phyloP scores from a whole-genome alignment of 2,888 invertebrate genomes.

The Andrena fulva region DNA sequence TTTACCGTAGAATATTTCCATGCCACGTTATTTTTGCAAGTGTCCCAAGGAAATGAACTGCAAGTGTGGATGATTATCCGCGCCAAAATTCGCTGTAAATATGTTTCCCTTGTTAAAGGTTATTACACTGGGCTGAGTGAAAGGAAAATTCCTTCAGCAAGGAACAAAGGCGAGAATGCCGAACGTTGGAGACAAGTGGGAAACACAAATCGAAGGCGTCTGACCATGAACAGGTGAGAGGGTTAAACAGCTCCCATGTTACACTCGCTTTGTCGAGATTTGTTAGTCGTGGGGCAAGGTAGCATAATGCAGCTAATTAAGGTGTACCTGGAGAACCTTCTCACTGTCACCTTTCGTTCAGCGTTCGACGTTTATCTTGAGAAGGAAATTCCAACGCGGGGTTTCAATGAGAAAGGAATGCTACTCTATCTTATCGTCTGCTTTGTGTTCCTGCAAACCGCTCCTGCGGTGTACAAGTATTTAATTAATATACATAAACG shows the following conservation, averaged over 20 bases:
- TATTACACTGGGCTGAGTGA: not conserved
- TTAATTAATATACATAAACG: not conserved
- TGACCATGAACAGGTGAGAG: conserved; percentile 53
- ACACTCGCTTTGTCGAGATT: conserved; percentile 45
- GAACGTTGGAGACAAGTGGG: conserved; percentile 7
- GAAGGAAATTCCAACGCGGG: conserved; percentile 14
- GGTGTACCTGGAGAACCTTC: conserved; percentile 15
- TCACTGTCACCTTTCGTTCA: conserved; percentile 22
- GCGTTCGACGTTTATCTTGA: not conserved
- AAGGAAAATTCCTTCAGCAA: not conserved
- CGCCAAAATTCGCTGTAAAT: no score
- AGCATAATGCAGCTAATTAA: conserved; percentile 47
- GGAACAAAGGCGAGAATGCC: conserved; percentile 15
- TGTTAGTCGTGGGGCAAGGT: conserved; percentile 12
- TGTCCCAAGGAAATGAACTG: no score
- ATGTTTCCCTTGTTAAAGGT: not conserved
- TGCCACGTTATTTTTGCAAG: no score
- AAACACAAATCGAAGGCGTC: conserved; percentile 45
- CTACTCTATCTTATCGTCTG: not conserved
- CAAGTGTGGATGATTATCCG: no score
- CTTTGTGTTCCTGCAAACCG: not conserved
- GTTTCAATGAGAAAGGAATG: not conserved
- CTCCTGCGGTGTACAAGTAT: not conserved
- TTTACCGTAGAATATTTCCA: no score
- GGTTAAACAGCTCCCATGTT: conserved; percentile 47